Evolutionary conservation across 2,888 invertebrate genomes (phyloP), one percentile per base, ranked within the genome.

Genomic region (Platerodrilus igneus): DNA sequence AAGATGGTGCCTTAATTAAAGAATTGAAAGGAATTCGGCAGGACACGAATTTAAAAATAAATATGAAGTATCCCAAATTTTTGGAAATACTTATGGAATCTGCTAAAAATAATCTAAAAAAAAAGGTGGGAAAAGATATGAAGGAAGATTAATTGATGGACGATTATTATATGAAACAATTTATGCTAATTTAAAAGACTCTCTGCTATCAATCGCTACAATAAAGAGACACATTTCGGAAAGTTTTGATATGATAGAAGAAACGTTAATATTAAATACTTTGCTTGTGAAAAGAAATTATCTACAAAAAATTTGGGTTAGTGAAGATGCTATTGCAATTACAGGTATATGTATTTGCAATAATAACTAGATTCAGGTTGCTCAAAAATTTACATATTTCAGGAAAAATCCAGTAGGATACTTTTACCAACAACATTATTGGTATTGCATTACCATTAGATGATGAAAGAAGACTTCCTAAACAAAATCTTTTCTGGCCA

Each of bases 161-260:
- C 10, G 33, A 6, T 21, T 33, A 16, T 17, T 33, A 9, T 33
- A 33, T 16, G 33, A 33, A 33, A 33, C 33, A 14, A 15, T 33
- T 5, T 23, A 21, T 33, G 23, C 33, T 7, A 33, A 33, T 22
- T 21, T 33, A 14, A n/a, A n/a, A n/a, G n/a, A n/a, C n/a, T n/a
- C n/a, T n/a, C n/a, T n/a, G n/a, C n/a, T n/a, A n/a, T n/a, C 33
- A 22, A 33, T 33, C 10, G 15, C 33, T 8, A 33, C 33, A 14
- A 10, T 33, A n/a, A 22, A 16, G 4, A 20, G 33, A 3, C 11
- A 6, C 9, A 23, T 33, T 17, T 5, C 14, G n/a, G 10, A 18
- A 18, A 18, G 10, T n/a, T 8, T 5, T 18, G 16, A 29, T 18
- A 29, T 18, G 8, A 15, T 14, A 3, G 29, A 29, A 31, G n/a